phyloP scores from a whole-genome alignment of 2,888 invertebrate genomes.

The Tortricodes alternella region DNA sequence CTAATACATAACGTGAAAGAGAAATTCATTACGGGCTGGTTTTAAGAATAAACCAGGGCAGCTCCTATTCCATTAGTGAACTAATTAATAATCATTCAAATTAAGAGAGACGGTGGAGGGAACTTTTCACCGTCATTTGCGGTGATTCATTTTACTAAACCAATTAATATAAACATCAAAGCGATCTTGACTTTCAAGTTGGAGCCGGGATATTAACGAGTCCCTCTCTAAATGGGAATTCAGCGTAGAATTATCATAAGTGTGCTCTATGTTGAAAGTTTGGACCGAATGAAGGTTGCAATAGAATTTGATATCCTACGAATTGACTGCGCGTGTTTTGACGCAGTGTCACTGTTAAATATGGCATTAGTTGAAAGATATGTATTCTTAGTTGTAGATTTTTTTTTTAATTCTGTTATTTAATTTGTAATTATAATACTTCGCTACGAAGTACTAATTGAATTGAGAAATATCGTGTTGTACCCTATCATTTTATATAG shows the following conservation, averaged over 20 bases:
- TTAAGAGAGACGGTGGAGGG: conserved; percentile 40
- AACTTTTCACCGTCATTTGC: conserved; percentile 42
- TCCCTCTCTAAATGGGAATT: neutral
- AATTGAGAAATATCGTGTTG: too few relatives aligned
- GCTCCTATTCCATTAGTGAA: conserved; percentile 32
- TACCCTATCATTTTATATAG: too few relatives aligned
- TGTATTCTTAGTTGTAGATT: too few relatives aligned
- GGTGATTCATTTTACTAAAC: conserved; percentile 49
- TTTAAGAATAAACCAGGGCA: conserved; percentile 16
- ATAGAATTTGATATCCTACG: neutral
- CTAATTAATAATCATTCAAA: conserved; percentile 45
- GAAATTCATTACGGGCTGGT: conserved; percentile 6
- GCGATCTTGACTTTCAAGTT: conserved; percentile 48
- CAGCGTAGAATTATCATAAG: neutral
- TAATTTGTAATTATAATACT: neutral
- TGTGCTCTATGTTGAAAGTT: neutral
- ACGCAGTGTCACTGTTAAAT: neutral
- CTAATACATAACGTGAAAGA: conserved; percentile 4
- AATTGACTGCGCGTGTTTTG: neutral
- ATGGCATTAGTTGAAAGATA: neutral
- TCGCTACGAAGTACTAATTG: too few relatives aligned
- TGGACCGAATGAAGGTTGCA: neutral
- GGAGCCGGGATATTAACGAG: conserved; percentile 34
- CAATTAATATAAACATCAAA: conserved; percentile 58
- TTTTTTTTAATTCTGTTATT: neutral